Evolutionary conservation across 2,797 vertebrate genomes (phyloP).

Genomic region (Denticeps clupeoides): DNA sequence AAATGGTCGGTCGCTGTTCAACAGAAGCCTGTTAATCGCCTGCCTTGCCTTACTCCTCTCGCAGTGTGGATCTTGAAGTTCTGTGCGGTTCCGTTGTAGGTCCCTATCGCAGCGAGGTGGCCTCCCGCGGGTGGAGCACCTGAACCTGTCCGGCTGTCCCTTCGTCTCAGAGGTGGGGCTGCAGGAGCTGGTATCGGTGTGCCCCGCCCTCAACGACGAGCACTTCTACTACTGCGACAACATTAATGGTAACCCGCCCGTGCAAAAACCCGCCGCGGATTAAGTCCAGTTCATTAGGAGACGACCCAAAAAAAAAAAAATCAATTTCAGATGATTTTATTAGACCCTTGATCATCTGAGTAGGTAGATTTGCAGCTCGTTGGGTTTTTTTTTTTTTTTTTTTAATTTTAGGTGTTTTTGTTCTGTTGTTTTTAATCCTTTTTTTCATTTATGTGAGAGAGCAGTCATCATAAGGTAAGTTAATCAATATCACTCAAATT

Average conservation of each 20-base stretch:
- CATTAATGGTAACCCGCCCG: constrained; percentile 97
- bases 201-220: constrained; percentile 88
- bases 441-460: constrained; percentile 3
- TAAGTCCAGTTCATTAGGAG: too few relatives aligned
- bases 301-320: too few relatives aligned
- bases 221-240: constrained; percentile 99
- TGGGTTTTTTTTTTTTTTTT: too few relatives aligned
- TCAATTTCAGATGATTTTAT: too few relatives aligned
- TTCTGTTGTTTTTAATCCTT: too few relatives aligned
- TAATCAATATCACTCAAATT: background rate
- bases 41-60: background rate
- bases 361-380: too few relatives aligned
- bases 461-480: constrained; percentile 9
- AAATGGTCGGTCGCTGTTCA: too few relatives aligned
- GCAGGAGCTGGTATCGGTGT: constrained; percentile 84
- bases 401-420: too few relatives aligned
- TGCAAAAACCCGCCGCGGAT: too few relatives aligned
- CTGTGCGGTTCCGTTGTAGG: constrained; percentile 47
- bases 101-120: constrained; percentile 81
- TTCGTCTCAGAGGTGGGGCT: constrained; percentile 86
- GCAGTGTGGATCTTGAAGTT: constrained; percentile 4
- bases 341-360: too few relatives aligned
- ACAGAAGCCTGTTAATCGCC: background rate
- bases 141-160: constrained; percentile 92
- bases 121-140: constrained; percentile 85